Conservation (phyloP, 2,797 vertebrate species). For the Falco biarmicus region DNA sequence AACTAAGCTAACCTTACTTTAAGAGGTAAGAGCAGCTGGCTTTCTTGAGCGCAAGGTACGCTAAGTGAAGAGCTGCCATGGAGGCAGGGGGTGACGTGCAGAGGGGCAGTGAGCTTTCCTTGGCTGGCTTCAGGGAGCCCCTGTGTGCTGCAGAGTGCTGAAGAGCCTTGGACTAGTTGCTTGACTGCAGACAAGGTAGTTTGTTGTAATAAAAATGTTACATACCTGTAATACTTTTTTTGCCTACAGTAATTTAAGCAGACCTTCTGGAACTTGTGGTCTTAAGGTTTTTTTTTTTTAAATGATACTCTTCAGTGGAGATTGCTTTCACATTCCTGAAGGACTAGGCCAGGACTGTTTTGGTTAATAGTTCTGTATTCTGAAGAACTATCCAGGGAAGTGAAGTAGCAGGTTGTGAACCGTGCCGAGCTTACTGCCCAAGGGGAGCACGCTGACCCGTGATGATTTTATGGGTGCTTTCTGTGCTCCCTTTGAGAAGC, state of each 20-base stretch:
- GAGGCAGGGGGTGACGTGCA: fast-evolving
- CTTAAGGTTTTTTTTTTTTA: neutral
- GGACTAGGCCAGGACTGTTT: neutral
- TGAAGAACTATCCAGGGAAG: neutral
- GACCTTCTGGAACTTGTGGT: neutral
- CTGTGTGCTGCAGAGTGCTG: neutral
- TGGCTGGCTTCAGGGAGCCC: neutral
- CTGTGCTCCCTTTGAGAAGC: neutral
- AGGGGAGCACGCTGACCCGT: neutral
- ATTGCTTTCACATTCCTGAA: neutral
- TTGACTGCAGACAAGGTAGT: neutral
- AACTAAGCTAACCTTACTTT: neutral
- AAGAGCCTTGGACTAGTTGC: neutral
- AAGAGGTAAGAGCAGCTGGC: neutral
- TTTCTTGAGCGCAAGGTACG: neutral
- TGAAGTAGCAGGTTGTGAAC: neutral
- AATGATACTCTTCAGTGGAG: neutral
- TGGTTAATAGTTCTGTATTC: no score
- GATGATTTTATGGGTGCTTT: neutral
- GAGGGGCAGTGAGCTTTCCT: neutral
- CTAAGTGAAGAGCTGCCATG: fast-evolving
- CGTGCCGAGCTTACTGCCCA: neutral
- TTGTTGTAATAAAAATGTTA: neutral
- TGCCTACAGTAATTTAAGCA: neutral
- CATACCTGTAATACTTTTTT: neutral